phyloP scores from a whole-genome alignment of 2,888 invertebrate species.

The Drosophila macrospina region DNA sequence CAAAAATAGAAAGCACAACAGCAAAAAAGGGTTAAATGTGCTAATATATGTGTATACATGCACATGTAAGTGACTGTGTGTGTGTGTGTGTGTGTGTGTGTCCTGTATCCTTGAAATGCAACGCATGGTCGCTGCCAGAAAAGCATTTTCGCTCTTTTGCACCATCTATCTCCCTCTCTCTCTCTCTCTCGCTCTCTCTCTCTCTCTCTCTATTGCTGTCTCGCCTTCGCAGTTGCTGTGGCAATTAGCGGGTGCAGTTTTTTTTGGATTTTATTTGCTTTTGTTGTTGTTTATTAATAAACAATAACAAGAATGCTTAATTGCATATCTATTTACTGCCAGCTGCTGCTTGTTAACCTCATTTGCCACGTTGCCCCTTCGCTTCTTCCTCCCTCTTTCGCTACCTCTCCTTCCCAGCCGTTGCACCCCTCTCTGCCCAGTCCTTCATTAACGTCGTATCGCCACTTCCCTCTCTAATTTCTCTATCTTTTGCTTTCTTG shows the following conservation, averaged over 20 bases:
- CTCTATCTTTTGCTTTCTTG: constrained; percentile 15
- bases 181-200: background rate
- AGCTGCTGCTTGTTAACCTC: constrained; percentile 56
- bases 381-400: background rate
- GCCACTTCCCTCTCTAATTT: constrained; percentile 8
- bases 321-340: constrained; percentile 59
- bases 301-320: constrained; percentile 75
- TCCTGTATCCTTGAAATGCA: constrained; percentile 70
- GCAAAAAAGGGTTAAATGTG: constrained; percentile 64
- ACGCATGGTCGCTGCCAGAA: constrained; percentile 47
- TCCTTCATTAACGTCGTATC: constrained; percentile 48
- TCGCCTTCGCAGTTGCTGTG: constrained; percentile 57
- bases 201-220: background rate
- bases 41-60: constrained; percentile 19
- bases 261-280: constrained; percentile 27
- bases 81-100: constrained; percentile 24
- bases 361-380: constrained; percentile 13
- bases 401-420: background rate
- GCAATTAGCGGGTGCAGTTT: constrained; percentile 59
- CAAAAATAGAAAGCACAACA: constrained; percentile 67
- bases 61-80: background rate
- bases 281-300: constrained; percentile 75
- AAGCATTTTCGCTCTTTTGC: constrained; percentile 30
- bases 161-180: constrained; percentile 2
- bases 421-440: constrained; percentile 1